Percentiles rank a stretch among this genome's conserved stretches.
phyloP scores from a whole-genome alignment of 2,888 invertebrate species.

The Craniophora ligustri region DNA sequence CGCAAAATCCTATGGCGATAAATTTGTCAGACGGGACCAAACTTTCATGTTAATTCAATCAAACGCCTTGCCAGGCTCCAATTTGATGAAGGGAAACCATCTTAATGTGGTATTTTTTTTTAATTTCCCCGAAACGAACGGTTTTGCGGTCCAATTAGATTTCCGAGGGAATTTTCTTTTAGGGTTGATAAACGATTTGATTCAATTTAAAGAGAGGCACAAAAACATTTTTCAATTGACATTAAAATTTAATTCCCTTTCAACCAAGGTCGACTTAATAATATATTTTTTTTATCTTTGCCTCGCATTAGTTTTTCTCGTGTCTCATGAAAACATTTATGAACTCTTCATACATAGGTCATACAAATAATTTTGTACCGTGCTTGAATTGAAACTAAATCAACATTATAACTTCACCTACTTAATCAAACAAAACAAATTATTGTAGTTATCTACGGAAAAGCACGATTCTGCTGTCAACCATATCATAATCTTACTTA shows the following conservation, averaged over 20 bases:
- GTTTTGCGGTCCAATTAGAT: conserved; percentile 47
- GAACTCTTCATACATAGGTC: no score
- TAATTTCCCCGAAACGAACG: conserved; percentile 53
- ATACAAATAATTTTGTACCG: no score
- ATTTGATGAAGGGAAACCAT: conserved; percentile 78
- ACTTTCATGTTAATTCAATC: conserved; percentile 87
- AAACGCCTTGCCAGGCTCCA: conserved; percentile 76
- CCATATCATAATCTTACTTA: no score
- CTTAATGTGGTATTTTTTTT: conserved; percentile 66
- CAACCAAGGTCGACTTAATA: neutral
- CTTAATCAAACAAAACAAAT: no score
- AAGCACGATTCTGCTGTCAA: no score
- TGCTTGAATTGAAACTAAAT: neutral
- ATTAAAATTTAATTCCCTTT: neutral
- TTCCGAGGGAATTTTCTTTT: conserved; percentile 21
- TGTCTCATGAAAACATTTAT: no score
- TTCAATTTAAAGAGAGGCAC: conserved; percentile 8
- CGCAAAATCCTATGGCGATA: conserved; percentile 76
- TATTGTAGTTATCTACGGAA: no score
- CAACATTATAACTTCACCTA: conserved; percentile 1
- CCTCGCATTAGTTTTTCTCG: no score
- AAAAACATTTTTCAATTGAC: neutral
- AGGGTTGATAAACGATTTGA: conserved; percentile 8
- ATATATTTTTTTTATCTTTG: no score
- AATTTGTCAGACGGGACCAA: conserved; percentile 78